Evolutionary conservation across 2,888 invertebrate species (phyloP).

Genomic region (Mythimna pallens): DNA sequence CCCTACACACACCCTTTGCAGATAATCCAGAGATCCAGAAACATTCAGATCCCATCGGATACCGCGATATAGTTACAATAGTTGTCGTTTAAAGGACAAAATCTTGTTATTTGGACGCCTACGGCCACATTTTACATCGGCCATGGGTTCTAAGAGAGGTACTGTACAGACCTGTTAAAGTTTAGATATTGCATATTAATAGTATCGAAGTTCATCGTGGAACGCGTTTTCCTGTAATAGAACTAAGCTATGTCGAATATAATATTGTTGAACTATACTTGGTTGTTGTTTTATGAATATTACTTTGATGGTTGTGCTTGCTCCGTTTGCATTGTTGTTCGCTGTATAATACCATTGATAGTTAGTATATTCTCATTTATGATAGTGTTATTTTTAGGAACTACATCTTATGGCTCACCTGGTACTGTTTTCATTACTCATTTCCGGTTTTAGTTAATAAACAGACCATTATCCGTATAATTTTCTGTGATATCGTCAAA

Average conservation of each 20-base stretch:
- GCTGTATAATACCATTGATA: not conserved
- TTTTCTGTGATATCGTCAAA: not conserved
- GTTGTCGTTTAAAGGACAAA: conserved; percentile 89
- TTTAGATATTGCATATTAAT: conserved; percentile 50
- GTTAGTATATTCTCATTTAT: too few relatives aligned
- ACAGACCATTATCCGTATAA: not conserved
- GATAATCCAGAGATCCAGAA: conserved; percentile 82
- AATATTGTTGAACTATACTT: conserved; percentile 20
- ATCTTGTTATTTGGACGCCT: conserved; percentile 88
- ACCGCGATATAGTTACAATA: conserved; percentile 84
- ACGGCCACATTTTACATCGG: conserved; percentile 81
- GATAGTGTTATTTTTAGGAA: not conserved
- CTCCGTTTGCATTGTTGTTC: not conserved
- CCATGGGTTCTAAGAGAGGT: conserved; percentile 51
- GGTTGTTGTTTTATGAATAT: conserved; percentile 3
- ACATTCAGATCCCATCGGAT: conserved; percentile 82
- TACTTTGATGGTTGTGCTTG: not conserved
- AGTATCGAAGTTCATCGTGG: conserved; percentile 37
- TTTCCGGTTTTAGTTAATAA: not conserved
- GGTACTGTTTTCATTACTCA: not conserved
- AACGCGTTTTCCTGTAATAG: conserved; percentile 23
- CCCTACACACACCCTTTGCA: conserved; percentile 63
- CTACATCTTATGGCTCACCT: fast-evolving
- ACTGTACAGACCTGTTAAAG: conserved; percentile 54
- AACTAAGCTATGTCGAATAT: conserved; percentile 6